These are phyloP conservation scores for Protonibea diacanthus DNA, from an alignment of 2,797 vertebrate species.

Conservation along the genomic window DNA sequence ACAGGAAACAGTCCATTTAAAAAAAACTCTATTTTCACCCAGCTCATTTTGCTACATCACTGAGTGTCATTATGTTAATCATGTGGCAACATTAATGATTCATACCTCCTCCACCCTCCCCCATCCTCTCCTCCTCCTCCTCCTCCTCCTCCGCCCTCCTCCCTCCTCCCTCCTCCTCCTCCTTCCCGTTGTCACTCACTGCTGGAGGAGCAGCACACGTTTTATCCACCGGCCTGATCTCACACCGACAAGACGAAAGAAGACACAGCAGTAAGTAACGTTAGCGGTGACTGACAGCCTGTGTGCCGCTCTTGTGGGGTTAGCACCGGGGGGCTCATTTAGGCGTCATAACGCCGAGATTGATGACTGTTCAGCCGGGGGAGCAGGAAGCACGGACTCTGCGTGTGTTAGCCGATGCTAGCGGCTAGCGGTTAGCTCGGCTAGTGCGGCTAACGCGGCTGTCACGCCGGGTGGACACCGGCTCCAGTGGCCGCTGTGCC, in stretches of 20 bases:
- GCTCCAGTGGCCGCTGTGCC: not conserved
- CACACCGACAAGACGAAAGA: conserved; percentile 8
- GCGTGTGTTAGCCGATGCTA: conserved; percentile 58
- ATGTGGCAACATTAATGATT: conserved; percentile 19
- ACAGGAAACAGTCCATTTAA: not conserved
- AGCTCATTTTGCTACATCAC: not conserved
- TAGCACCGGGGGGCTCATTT: not conserved
- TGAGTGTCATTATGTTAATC: conserved; percentile 2
- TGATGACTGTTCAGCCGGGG: not conserved
- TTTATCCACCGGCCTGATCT: conserved; percentile 50
- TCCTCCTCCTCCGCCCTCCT: conserved; percentile 16
- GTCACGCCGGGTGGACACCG: conserved; percentile 39
- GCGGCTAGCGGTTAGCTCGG: conserved; percentile 43
- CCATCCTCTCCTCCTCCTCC: not conserved
- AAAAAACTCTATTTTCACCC: not conserved
- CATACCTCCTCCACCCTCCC: conserved; percentile 20
- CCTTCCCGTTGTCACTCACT: conserved; percentile 54
- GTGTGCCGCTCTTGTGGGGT: no score
- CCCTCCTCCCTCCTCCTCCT: conserved; percentile 10
- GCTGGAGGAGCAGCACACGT: conserved; percentile 69
- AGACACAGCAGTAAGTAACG: conserved; percentile 73
- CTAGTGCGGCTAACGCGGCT: conserved; percentile 38
- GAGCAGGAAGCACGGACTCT: not conserved
- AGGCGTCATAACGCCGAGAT: not conserved
- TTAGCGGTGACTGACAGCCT: conserved; percentile 14